A percentile compares a stretch with the other conserved stretches of the same genome.
phyloP scores from a whole-genome alignment of 2,797 vertebrate species.

The Melanotaenia trifasciata region DNA sequence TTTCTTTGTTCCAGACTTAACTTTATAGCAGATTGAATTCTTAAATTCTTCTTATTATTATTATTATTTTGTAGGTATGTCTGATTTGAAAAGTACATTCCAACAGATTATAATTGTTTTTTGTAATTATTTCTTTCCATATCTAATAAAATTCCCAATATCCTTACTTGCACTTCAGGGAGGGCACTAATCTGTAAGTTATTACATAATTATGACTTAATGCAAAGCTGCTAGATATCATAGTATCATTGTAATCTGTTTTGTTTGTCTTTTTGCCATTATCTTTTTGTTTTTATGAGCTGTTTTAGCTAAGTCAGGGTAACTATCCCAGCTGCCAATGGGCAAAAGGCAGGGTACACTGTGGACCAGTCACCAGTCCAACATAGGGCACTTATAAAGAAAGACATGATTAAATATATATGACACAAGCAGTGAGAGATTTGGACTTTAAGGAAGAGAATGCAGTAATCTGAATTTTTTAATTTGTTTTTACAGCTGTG shows the following conservation, averaged over 20 bases:
- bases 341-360: no score
- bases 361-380: no score
- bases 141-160: background rate
- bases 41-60: background rate
- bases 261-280: background rate
- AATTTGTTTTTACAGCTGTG: no score
- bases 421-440: background rate
- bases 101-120: background rate
- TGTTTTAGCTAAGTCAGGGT: no score
- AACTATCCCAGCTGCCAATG: no score
- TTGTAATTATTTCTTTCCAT: background rate
- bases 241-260: background rate
- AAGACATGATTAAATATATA: background rate
- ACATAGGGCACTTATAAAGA: background rate
- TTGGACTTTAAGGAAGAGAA: background rate
- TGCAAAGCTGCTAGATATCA: background rate
- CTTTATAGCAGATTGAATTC: background rate
- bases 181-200: background rate
- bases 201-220: background rate
- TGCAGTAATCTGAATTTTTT: no score
- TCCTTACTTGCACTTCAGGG: background rate
- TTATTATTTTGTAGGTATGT: background rate
- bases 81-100: background rate
- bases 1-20: background rate
- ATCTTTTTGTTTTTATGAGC: background rate